A percentile compares a stretch with the other conserved stretches of the same genome.
phyloP scores from a whole-genome alignment of 1,140 invertebrate species.

The Atta texana region DNA sequence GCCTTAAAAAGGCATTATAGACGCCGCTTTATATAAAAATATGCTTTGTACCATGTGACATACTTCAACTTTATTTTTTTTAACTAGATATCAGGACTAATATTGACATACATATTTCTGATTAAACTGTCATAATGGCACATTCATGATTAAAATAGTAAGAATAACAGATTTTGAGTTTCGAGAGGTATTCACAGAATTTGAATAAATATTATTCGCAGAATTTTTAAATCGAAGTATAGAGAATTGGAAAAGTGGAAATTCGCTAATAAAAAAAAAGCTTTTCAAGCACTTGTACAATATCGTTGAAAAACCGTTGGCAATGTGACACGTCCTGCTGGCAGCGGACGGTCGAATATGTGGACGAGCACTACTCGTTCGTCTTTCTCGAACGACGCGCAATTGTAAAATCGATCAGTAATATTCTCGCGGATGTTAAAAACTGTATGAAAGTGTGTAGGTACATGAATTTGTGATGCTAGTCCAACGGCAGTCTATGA shows the following conservation, averaged over 20 bases:
- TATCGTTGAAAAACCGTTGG: conserved; percentile 26
- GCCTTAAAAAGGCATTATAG: too few relatives aligned
- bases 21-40: too few relatives aligned
- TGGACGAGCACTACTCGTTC: conserved; percentile 29
- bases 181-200: not conserved
- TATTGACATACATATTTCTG: too few relatives aligned
- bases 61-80: too few relatives aligned
- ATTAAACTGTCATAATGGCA: too few relatives aligned
- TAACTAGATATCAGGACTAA: too few relatives aligned
- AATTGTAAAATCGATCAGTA: conserved; percentile 42
- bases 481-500: conserved; percentile 17
- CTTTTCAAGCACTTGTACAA: conserved; percentile 28
- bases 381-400: conserved; percentile 19
- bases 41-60: too few relatives aligned
- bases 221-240: not conserved
- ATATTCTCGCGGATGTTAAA: conserved; percentile 41
- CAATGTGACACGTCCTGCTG: conserved; percentile 31
- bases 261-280: conserved; percentile 20
- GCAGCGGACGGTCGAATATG: not conserved
- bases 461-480: not conserved
- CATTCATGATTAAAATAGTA: too few relatives aligned
- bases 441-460: conserved; percentile 51
- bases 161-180: not conserved
- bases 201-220: not conserved
- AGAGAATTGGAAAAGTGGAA: conserved; percentile 23